Evolutionary conservation across 2,113 vertebrate species (phyloP).

Genomic region (Callipepla squamata): DNA sequence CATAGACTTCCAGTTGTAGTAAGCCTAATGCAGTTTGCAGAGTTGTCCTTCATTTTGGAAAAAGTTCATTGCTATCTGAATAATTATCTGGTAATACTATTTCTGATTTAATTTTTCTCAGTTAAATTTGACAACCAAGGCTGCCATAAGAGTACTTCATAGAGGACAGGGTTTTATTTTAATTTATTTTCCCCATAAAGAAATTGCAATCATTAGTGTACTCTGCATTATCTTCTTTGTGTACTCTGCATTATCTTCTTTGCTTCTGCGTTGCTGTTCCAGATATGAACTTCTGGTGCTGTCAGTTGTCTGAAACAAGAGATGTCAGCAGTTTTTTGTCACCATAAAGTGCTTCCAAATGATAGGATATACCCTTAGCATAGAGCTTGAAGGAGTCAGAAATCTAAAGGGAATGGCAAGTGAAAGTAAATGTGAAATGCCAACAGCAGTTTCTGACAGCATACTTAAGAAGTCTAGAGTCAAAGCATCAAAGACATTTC

Average conservation of each 20-base stretch:
- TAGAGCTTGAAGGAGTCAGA: neutral
- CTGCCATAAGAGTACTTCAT: neutral
- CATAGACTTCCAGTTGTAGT: neutral
- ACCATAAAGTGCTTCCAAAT: neutral
- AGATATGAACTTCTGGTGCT: constrained; percentile 20
- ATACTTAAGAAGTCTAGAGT: neutral
- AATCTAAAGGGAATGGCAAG: neutral
- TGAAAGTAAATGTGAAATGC: neutral
- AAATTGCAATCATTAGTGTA: neutral
- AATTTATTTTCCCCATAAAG: neutral
- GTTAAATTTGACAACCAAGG: neutral
- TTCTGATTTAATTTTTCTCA: neutral
- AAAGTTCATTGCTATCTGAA: neutral
- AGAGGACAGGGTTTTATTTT: fast-evolving
- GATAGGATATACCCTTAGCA: constrained; percentile 8
- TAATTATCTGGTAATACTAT: neutral
- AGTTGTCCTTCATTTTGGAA: neutral
- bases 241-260: neutral
- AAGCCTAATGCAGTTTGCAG: neutral
- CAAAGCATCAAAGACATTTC: neutral
- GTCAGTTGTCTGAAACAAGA: constrained; percentile 9
- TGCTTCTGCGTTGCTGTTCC: constrained; percentile 13
- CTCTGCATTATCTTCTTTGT: neutral
- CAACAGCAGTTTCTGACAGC: neutral
- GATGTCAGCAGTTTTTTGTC: constrained; percentile 9